A percentile compares a stretch with the other conserved stretches of the same genome.
These are phyloP conservation scores for Tenebrosternarchus preto DNA, from an alignment of 2,113 vertebrate species.

Conservation along the genomic window DNA sequence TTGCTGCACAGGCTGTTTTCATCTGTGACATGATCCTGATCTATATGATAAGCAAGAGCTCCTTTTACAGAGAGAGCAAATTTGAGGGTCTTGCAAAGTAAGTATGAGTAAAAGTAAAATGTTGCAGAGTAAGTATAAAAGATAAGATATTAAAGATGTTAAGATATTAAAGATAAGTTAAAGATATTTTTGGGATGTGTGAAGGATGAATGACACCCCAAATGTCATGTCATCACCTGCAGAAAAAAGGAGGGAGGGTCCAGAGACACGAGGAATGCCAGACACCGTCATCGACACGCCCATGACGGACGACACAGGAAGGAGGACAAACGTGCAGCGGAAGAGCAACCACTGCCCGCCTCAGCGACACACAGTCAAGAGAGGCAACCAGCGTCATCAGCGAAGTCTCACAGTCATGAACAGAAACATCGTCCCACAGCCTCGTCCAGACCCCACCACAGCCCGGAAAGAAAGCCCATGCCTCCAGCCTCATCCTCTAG, in stretches of 20 bases:
- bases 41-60: constrained; percentile 92
- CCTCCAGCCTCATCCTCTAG: constrained; percentile 4
- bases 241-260: constrained; percentile 26
- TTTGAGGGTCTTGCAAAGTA: constrained; percentile 78
- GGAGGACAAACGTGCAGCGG: constrained; percentile 23
- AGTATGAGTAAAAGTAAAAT: no score
- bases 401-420: constrained; percentile 37
- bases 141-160: no score
- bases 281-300: constrained; percentile 37
- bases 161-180: no score
- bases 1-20: constrained; percentile 84
- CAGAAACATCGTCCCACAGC: constrained; percentile 7
- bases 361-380: constrained; percentile 25
- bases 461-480: constrained; percentile 34
- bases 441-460: constrained; percentile 33
- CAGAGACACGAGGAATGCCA: constrained; percentile 24
- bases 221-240: background rate
- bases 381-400: background rate
- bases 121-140: no score
- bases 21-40: constrained; percentile 91
- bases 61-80: constrained; percentile 90
- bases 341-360: constrained; percentile 20
- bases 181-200: background rate
- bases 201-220: background rate
- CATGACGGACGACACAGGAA: constrained; percentile 30